Evolutionary conservation across 2,113 vertebrate genomes (phyloP).

Genomic region (Hydropotes inermis): DNA sequence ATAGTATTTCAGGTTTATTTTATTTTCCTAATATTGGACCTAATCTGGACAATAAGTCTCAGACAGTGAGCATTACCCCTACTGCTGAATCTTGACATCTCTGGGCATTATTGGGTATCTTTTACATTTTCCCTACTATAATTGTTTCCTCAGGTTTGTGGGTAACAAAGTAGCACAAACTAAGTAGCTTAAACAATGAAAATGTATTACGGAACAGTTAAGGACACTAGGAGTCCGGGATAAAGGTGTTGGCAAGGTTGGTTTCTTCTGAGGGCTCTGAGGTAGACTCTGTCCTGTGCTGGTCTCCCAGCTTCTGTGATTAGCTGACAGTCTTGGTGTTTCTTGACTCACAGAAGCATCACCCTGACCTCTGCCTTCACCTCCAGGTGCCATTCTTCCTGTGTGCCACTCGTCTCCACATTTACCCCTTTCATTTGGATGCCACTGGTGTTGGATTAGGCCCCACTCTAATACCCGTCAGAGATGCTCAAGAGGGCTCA

Average conservation of each 20-base stretch:
- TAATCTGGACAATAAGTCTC: neutral
- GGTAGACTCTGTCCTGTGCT: neutral
- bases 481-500: neutral
- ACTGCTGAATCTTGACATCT: neutral
- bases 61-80: neutral
- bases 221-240: neutral
- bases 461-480: neutral
- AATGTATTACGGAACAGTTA: neutral
- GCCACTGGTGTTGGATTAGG: neutral
- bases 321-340: neutral
- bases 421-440: neutral
- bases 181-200: neutral
- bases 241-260: neutral
- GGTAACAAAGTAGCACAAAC: neutral
- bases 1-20: neutral
- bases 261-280: neutral
- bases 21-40: neutral
- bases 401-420: neutral
- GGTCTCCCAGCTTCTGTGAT: neutral
- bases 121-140: neutral
- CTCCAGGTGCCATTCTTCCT: neutral
- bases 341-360: neutral
- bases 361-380: neutral
- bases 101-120: neutral
- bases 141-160: neutral